Percentiles rank a stretch among this genome's conserved stretches.
These are phyloP conservation scores for Dolichopus griseipennis DNA, from an alignment of 2,888 invertebrate species.

Conservation along the genomic window DNA sequence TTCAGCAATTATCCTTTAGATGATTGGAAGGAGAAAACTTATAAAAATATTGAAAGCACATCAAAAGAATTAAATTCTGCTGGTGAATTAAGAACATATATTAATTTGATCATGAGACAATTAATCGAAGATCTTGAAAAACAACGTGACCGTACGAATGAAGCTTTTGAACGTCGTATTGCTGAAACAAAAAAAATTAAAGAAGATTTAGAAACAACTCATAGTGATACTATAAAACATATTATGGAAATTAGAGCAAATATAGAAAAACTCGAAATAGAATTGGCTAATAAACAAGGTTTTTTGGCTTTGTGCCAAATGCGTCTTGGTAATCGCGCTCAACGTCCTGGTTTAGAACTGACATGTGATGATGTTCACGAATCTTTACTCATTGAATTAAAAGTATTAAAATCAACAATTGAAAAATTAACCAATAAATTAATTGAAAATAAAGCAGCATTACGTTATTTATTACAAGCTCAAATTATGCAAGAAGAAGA, in stretches of 20 bases:
- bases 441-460: constrained; percentile 62
- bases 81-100: constrained; percentile 62
- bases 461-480: constrained; percentile 74
- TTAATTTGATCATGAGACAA: constrained; percentile 74
- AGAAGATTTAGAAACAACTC: constrained; percentile 72
- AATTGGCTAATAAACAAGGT: constrained; percentile 74
- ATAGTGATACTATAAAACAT: constrained; percentile 53
- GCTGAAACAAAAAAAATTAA: constrained; percentile 70
- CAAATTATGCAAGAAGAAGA: constrained; percentile 88
- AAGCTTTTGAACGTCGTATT: constrained; percentile 67
- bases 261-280: constrained; percentile 64
- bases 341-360: constrained; percentile 71
- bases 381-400: constrained; percentile 61
- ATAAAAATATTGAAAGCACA: constrained; percentile 58
- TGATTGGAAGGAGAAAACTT: constrained; percentile 68
- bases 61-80: constrained; percentile 68
- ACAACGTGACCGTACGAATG: constrained; percentile 68
- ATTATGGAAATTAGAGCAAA: constrained; percentile 70
- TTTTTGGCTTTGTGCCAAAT: constrained; percentile 76
- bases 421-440: constrained; percentile 60
- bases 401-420: constrained; percentile 58
- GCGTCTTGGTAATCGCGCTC: constrained; percentile 68
- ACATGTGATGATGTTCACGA: constrained; percentile 75
- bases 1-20: constrained; percentile 53
- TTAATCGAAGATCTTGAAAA: constrained; percentile 68